These are phyloP conservation scores for Struthidea cinerea DNA, from an alignment of 2,113 vertebrate species.

Conservation along the genomic window DNA sequence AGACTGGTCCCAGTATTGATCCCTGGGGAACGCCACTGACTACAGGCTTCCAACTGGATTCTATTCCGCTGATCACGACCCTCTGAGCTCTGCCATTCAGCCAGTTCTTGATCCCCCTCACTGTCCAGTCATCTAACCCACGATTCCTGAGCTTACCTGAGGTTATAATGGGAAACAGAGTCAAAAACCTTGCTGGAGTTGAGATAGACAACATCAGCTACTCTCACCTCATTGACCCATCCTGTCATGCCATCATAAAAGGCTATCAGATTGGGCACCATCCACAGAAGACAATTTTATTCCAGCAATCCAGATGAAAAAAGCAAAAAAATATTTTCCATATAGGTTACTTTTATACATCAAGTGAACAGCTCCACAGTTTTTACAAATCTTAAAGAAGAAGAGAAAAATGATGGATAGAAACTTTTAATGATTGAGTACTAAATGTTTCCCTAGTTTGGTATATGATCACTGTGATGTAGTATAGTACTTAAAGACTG, in stretches of 20 bases:
- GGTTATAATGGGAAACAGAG: not conserved
- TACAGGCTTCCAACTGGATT: not conserved
- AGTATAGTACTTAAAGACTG: not conserved
- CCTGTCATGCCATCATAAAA: not conserved
- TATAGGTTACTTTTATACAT: not conserved
- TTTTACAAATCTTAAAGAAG: not conserved
- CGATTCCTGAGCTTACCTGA: not conserved
- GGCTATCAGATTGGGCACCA: not conserved
- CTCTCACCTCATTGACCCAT: not conserved
- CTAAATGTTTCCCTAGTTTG: not conserved
- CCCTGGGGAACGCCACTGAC: not conserved
- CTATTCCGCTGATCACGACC: accelerated
- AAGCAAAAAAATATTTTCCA: not conserved
- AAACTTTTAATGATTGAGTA: not conserved
- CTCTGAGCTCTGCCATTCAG: not conserved
- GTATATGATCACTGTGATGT: not conserved
- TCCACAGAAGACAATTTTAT: not conserved
- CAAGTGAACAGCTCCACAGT: not conserved
- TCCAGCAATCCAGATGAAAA: not conserved
- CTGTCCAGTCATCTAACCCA: not conserved
- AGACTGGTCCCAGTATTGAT: not conserved
- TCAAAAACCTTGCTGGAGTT: not conserved
- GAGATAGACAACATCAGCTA: not conserved
- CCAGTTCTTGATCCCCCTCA: not conserved
- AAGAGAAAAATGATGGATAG: not conserved